A percentile compares a stretch with the other conserved stretches of the same genome.
These are phyloP conservation scores for Conus betulinus DNA, from an alignment of 1,140 invertebrate species.

Conservation along the genomic window DNA sequence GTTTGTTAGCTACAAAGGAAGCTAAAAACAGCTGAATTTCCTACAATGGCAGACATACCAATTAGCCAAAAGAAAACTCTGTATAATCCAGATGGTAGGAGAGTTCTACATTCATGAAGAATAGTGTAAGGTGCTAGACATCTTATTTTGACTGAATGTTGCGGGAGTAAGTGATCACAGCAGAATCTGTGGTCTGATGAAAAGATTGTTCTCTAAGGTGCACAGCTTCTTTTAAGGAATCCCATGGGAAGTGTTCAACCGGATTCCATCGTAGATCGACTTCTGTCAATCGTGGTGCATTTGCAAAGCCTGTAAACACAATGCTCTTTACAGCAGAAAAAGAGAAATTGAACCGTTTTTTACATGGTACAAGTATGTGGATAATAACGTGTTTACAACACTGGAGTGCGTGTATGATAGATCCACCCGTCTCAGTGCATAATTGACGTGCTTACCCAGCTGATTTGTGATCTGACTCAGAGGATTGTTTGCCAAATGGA, in stretches of 20 bases:
- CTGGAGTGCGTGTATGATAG: neutral
- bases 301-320: neutral
- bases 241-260: too few species aligned
- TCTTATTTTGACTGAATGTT: neutral
- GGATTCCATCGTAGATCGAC: too few species aligned
- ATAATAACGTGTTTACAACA: slow-evolving; percentile 8
- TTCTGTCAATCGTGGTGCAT: too few species aligned
- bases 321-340: neutral
- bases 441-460: neutral
- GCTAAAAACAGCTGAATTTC: slow-evolving; percentile 44
- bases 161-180: slow-evolving; percentile 40
- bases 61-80: slow-evolving; percentile 45
- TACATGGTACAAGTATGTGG: slow-evolving; percentile 7
- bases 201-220: slow-evolving; percentile 21
- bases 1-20: neutral
- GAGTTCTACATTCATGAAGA: slow-evolving; percentile 51
- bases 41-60: slow-evolving; percentile 42
- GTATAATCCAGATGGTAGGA: slow-evolving; percentile 42
- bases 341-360: neutral
- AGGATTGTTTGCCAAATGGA: slow-evolving; percentile 26
- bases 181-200: slow-evolving; percentile 46
- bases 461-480: neutral
- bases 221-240: too few species aligned
- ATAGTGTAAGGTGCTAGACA: slow-evolving; percentile 29
- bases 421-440: neutral